Evolutionary conservation across 2,113 vertebrate species (phyloP), one percentile per base, ranked within the genome.

Genomic region (Spea bombifrons): DNA sequence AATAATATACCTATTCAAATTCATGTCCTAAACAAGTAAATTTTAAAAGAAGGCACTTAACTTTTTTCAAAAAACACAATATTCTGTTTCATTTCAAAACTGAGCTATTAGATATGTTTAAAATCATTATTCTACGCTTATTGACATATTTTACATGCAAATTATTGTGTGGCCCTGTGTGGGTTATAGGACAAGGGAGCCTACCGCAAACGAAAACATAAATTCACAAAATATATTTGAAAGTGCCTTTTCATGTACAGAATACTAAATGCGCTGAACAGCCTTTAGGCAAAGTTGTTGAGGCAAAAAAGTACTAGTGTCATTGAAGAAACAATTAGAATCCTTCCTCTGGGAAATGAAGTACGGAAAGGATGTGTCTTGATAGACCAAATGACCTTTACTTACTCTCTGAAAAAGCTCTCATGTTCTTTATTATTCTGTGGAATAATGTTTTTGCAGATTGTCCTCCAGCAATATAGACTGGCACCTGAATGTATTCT

Each of bases 381-480:
- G 78, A 80, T 80, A 74, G 78, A 80, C 78, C 78, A 80, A 80
- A 80, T 80, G 78, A 80, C 78, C 78, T 80, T 80, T 80, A 74
- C 78, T 80, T 68, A 80, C 71, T 80, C 78, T 80, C 71, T 57
- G 71, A 80, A 80, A 80, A 80, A 74, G 78, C 71, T 61, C 78
- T 80, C 6, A 15, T 74, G 71, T 80, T 80, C 71, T 80, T 80
- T 74, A 74, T 80, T 80, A 80, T 80, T 80, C 78, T 80, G 78
- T 68, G 78, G 53, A 80, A 80, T 80, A 74, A 80, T 80, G 78
- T 80, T 80, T 80, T 80, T 80, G 78, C 71, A 74, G 71, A 80
- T 80, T 80, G 78, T 80, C 78, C 71, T 80, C 52, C 47, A 80
- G 78, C 78, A 61, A 80, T 74, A 43, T 74, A 61, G 71, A 48